Evolutionary conservation across 2,888 invertebrate species (phyloP), one percentile per base, ranked within the genome.

Genomic region (Pandemis heparana): DNA sequence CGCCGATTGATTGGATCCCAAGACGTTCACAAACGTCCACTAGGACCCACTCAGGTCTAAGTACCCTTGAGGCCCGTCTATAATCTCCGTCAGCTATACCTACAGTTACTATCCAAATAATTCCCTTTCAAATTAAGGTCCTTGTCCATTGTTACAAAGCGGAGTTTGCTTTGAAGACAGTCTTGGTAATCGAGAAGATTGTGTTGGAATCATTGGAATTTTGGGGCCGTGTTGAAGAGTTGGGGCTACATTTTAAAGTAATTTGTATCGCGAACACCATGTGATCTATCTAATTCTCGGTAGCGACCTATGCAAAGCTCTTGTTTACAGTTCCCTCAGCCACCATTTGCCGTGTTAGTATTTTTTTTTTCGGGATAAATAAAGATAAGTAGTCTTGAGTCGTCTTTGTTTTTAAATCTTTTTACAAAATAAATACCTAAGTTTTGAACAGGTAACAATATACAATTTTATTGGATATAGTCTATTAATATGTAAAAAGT

Each of bases 1-100:
- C 74, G 70, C 71, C 71, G 82, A 80, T 78, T 81, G 84, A 85
- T 84, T 83, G 77, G 78, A 74, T 77, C 76, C 74, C 78, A 73
- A 82, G 83, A 80, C 84, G 83, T 83, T 78, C 74, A 56, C 72
- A 79, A 77, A 75, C 78, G 72, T 71, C 75, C 77, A 81, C 78
- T 81, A 78, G 80, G 79, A 69, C 51, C 79, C 68, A 81, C 82
- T 80, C 77, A 77, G 75, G 14, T 65, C 53, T 43, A 65, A 83
- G 81, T 74, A 65, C 77, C 76, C 79, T 83, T 67, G 76, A 79
- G 75, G n/a, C 60, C 51, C 16, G n/a, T 9, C 39, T 41, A 62
- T 72, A 72, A 72, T 67, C 43, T 67, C 32, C 63, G 23, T 43
- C 16, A 53, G 51, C 53, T 67, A 39, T 18, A 61, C 51, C 39